These are phyloP conservation scores for Pipistrellus pipistrellus DNA, from an alignment of 2,797 vertebrate genomes.

Conservation along the genomic window DNA sequence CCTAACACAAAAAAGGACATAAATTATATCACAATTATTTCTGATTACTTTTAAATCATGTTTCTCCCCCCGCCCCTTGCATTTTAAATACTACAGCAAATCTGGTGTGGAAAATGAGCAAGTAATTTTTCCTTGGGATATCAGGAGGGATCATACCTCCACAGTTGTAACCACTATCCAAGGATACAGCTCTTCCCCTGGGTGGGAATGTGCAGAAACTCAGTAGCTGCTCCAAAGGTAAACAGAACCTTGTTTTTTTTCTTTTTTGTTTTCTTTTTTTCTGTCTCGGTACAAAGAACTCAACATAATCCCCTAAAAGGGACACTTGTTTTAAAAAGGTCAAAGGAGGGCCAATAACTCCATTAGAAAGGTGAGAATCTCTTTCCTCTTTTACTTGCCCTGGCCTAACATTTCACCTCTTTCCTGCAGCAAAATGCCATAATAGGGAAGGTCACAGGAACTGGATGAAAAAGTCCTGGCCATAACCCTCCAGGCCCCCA, in stretches of 20 bases:
- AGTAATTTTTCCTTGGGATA: conserved; percentile 46
- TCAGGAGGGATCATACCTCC: not conserved
- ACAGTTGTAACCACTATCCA: not conserved
- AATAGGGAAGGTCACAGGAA: conserved; percentile 37
- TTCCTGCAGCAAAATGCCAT: not conserved
- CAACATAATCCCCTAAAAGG: not conserved
- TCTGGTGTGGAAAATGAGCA: not conserved
- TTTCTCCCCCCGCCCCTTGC: not conserved
- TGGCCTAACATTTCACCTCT: conserved; percentile 40
- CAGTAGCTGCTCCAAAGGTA: conserved; percentile 6
- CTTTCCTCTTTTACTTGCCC: not conserved
- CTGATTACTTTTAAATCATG: conserved; percentile 21
- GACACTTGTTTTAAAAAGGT: conserved; percentile 39
- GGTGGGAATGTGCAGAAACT: not conserved
- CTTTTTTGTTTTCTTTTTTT: not conserved
- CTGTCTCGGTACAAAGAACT: not conserved
- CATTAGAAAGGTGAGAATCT: not conserved
- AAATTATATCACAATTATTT: conserved; percentile 32
- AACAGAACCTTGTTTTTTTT: not conserved
- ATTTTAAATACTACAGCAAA: conserved; percentile 40
- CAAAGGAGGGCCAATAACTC: not conserved
- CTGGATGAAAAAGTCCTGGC: not conserved
- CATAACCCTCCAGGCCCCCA: not conserved
- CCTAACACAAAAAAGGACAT: not conserved
- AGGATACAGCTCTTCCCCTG: not conserved